These are phyloP conservation scores for Neoseiulus cucumeris DNA, from an alignment of 1,140 invertebrate species.

Conservation along the genomic window DNA sequence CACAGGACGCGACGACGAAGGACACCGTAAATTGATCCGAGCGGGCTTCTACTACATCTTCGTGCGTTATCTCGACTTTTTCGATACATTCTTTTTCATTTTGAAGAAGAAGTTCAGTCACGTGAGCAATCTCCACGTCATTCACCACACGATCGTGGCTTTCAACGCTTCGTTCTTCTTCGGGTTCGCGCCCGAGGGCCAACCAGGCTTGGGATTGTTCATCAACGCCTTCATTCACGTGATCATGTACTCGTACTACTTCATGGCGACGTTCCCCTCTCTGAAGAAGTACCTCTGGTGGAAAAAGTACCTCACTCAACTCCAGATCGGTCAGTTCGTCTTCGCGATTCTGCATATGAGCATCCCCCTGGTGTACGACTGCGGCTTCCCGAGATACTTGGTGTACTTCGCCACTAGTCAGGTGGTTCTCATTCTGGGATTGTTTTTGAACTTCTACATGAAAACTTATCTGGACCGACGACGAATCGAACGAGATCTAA, in stretches of 20 bases:
- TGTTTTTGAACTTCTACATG: slow-evolving; percentile 76
- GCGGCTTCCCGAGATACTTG: background rate
- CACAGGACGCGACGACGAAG: background rate
- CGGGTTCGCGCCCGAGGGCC: slow-evolving; percentile 38
- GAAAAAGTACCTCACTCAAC: slow-evolving; percentile 75
- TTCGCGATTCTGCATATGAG: background rate
- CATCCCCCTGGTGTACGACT: slow-evolving; percentile 10
- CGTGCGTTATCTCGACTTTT: slow-evolving; percentile 24
- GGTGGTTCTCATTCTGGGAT: slow-evolving; percentile 25
- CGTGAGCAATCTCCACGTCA: slow-evolving; percentile 30
- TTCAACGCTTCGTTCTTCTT: slow-evolving; percentile 88
- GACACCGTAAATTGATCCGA: background rate
- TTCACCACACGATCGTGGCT: slow-evolving; percentile 29
- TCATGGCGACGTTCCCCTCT: slow-evolving; percentile 60
- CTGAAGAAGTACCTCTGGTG: slow-evolving; percentile 67
- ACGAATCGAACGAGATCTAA: too few relatives aligned
- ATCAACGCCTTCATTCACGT: slow-evolving; percentile 76
- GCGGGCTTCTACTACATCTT: background rate
- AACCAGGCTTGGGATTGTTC: slow-evolving; percentile 33
- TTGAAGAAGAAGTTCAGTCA: slow-evolving; percentile 31
- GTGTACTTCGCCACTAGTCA: background rate
- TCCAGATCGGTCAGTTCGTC: slow-evolving; percentile 37
- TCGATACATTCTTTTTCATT: slow-evolving; percentile 31
- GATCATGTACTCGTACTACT: slow-evolving; percentile 81
- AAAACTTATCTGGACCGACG: slow-evolving; percentile 42